phyloP scores from a whole-genome alignment of 2,888 invertebrate genomes.

The Nymphalis urticae region DNA sequence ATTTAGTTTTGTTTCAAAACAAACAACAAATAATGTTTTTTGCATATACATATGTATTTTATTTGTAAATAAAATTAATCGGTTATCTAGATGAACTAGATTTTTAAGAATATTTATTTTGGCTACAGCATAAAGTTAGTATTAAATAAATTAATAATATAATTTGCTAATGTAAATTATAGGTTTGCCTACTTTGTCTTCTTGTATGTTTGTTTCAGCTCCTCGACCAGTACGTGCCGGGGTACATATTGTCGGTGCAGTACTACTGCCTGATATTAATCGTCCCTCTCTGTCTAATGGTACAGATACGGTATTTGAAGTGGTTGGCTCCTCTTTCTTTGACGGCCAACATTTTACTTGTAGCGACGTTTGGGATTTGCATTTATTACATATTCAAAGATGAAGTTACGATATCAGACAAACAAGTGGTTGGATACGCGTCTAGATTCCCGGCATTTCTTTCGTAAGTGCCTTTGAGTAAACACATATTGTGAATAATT shows the following conservation, averaged over 20 bases:
- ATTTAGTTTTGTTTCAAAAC: no score
- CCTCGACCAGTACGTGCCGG: conserved; percentile 64
- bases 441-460: conserved; percentile 91
- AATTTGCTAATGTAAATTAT: no score
- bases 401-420: conserved; percentile 66
- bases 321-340: conserved; percentile 93
- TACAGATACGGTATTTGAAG: conserved; percentile 87
- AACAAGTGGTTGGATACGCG: conserved; percentile 77
- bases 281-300: conserved; percentile 65
- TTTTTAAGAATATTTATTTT: no score
- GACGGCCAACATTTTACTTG: conserved; percentile 90
- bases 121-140: no score
- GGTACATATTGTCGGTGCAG: conserved; percentile 56
- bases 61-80: no score
- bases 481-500: background rate
- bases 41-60: no score
- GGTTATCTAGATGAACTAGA: no score
- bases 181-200: background rate
- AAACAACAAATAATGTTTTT: no score
- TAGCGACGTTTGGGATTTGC: conserved; percentile 89
- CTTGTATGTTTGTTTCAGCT: conserved; percentile 54
- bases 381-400: conserved; percentile 89
- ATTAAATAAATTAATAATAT: no score
- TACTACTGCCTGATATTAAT: conserved; percentile 68
- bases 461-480: conserved; percentile 66